Conservation (phyloP, 2,888 invertebrate species). For the Hydrotaea diabolus region DNA sequence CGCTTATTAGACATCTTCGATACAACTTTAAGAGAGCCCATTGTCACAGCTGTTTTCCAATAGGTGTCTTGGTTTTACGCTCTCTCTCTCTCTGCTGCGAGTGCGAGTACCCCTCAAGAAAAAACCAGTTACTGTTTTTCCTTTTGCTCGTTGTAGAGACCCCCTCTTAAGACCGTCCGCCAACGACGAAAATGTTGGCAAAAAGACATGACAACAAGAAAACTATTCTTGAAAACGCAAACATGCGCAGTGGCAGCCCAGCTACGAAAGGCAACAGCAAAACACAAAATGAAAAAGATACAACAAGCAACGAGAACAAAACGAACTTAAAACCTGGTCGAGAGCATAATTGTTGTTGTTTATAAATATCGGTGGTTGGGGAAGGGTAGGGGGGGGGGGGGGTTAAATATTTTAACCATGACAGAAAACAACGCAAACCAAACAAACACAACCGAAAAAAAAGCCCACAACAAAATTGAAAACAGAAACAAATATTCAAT, state of each 20-base stretch:
- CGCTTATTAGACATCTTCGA: slow-evolving; percentile 26
- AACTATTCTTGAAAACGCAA: slow-evolving; percentile 56
- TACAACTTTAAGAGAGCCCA: slow-evolving; percentile 47
- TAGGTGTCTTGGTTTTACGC: no score
- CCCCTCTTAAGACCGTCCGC: background rate
- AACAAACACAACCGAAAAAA: background rate
- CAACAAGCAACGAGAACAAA: slow-evolving; percentile 20
- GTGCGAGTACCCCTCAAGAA: background rate
- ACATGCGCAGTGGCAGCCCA: slow-evolving; percentile 56
- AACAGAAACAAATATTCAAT: slow-evolving; percentile 17
- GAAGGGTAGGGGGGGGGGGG: background rate
- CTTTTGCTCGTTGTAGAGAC: background rate
- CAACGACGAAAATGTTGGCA: slow-evolving; percentile 23
- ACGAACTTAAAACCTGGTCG: slow-evolving; percentile 41
- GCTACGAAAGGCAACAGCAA: slow-evolving; percentile 11
- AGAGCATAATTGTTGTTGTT: slow-evolving; percentile 41
- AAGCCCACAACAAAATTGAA: background rate
- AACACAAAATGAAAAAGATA: slow-evolving; percentile 18
- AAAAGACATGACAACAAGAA: slow-evolving; percentile 36
- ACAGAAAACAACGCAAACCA: slow-evolving; percentile 13
- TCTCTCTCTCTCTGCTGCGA: background rate
- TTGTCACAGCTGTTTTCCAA: no score
- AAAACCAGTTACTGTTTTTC: slow-evolving; percentile 49
- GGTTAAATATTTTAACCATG: slow-evolving; percentile 12
- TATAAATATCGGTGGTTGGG: slow-evolving; percentile 14